Percentiles rank a stretch among this genome's conserved stretches.
phyloP scores from a whole-genome alignment of 1,140 invertebrate species.

The Diploscapter pachys region DNA sequence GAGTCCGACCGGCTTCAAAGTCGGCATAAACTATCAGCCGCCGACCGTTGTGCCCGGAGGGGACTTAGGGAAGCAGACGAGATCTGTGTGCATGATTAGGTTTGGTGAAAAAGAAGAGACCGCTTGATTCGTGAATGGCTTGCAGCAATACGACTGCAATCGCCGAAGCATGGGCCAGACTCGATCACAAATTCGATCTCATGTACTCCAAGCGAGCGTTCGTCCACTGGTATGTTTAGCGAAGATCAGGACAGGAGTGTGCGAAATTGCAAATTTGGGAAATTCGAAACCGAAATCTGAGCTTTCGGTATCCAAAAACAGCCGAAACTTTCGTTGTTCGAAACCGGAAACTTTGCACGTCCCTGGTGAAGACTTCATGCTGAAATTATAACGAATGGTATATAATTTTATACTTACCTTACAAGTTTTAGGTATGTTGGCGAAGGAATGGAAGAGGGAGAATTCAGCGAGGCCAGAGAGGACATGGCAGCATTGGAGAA shows the following conservation, averaged over 20 bases:
- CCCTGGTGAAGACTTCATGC: background rate
- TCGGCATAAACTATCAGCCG: conserved; percentile 75
- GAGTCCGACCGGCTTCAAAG: conserved; percentile 73
- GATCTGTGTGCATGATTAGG: conserved; percentile 55
- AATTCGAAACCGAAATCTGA: background rate
- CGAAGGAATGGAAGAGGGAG: conserved; percentile 78
- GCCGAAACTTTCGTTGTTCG: background rate
- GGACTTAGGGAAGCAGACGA: conserved; percentile 66
- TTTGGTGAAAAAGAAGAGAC: no score
- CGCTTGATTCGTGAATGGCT: no score
- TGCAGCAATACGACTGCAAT: conserved; percentile 70
- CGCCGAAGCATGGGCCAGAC: conserved; percentile 70
- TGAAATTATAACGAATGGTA: conserved; percentile 5
- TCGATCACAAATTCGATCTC: conserved; percentile 71
- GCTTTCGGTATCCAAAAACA: background rate
- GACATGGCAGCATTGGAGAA: conserved; percentile 76
- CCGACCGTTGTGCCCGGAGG: conserved; percentile 79
- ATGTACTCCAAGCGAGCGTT: conserved; percentile 68
- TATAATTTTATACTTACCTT: background rate
- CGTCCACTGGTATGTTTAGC: conserved; percentile 26
- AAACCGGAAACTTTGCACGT: background rate
- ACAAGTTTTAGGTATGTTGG: conserved; percentile 63
- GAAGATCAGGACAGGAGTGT: background rate
- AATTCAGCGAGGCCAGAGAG: conserved; percentile 78
- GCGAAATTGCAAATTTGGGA: background rate